phyloP scores from a whole-genome alignment of 64 coral and sea anemone species.

The Astreopora myriophthalma region DNA sequence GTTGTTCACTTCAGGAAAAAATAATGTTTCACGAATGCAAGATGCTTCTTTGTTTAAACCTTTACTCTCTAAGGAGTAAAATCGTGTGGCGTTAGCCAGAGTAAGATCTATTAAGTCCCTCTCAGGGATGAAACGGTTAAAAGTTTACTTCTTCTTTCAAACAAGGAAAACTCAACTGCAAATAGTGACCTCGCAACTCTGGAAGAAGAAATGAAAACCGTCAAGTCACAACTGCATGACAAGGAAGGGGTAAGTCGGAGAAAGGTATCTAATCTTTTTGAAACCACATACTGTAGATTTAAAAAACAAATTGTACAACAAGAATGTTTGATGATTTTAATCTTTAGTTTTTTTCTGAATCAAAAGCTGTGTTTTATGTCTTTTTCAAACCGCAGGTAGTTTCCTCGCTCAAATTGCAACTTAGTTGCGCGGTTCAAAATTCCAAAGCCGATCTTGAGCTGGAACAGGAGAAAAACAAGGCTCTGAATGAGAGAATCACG shows the following conservation, averaged over 20 bases:
- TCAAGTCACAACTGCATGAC: neutral
- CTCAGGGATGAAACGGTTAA: too few species aligned
- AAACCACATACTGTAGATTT: too few species aligned
- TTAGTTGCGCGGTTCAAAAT: constrained; percentile 46
- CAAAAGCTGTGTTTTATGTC: neutral
- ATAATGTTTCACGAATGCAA: too few species aligned
- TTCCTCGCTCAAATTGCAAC: constrained; percentile 41
- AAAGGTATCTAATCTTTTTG: neutral
- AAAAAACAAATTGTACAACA: neutral
- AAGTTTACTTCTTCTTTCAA: neutral
- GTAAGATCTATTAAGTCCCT: too few species aligned
- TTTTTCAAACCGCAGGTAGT: neutral
- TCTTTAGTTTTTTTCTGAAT: neutral
- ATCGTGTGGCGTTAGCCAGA: too few species aligned
- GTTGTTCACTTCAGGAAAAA: too few species aligned
- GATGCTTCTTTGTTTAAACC: too few species aligned
- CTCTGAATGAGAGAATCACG: constrained; percentile 39
- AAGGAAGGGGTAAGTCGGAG: constrained; percentile 1
- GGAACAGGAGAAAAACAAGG: constrained; percentile 57
- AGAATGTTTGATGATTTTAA: too few species aligned
- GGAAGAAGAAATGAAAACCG: neutral
- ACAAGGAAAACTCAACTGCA: neutral
- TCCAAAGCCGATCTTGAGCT: constrained; percentile 48
- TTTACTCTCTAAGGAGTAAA: too few species aligned
- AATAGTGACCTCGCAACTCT: neutral